A percentile compares a stretch with the other conserved stretches of the same genome.
These are phyloP conservation scores for Ernsta delagoae DNA, from an alignment of 2,888 invertebrate genomes.

Conservation along the genomic window DNA sequence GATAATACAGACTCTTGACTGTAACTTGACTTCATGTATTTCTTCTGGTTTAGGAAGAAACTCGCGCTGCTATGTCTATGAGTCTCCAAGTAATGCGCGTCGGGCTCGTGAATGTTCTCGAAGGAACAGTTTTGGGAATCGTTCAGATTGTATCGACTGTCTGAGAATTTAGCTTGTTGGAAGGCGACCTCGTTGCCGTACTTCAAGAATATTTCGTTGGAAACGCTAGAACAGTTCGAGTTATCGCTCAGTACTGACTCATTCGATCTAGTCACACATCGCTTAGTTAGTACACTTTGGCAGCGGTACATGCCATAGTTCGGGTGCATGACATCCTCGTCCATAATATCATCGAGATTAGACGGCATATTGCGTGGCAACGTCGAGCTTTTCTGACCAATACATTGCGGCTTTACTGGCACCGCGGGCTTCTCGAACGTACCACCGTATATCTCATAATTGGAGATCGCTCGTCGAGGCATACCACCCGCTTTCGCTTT, in stretches of 20 bases:
- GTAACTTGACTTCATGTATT: constrained; percentile 85
- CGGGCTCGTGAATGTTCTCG: constrained; percentile 72
- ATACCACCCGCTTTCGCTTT: constrained; percentile 66
- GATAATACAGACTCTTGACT: constrained; percentile 92
- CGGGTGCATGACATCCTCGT: constrained; percentile 72
- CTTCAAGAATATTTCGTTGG: constrained; percentile 80
- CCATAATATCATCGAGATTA: constrained; percentile 79
- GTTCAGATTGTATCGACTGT: constrained; percentile 76
- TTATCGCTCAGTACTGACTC: constrained; percentile 80
- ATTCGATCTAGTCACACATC: constrained; percentile 86
- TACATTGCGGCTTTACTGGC: constrained; percentile 68
- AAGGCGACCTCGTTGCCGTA: constrained; percentile 80
- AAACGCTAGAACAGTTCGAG: constrained; percentile 79
- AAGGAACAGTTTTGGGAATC: constrained; percentile 78
- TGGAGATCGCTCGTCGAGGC: constrained; percentile 89
- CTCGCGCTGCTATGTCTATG: constrained; percentile 90
- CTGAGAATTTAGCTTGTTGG: constrained; percentile 73
- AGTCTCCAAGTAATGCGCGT: constrained; percentile 78
- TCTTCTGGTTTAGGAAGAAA: constrained; percentile 90
- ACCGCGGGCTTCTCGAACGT: constrained; percentile 71
- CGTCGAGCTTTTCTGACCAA: constrained; percentile 77
- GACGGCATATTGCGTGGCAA: constrained; percentile 82
- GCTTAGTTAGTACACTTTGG: constrained; percentile 78
- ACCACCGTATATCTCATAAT: constrained; percentile 88
- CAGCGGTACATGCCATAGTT: constrained; percentile 77